A percentile compares a stretch with the other conserved stretches of the same genome.
Conservation (phyloP, 2,113 vertebrate species). For the Neolamprologus longior region DNA sequence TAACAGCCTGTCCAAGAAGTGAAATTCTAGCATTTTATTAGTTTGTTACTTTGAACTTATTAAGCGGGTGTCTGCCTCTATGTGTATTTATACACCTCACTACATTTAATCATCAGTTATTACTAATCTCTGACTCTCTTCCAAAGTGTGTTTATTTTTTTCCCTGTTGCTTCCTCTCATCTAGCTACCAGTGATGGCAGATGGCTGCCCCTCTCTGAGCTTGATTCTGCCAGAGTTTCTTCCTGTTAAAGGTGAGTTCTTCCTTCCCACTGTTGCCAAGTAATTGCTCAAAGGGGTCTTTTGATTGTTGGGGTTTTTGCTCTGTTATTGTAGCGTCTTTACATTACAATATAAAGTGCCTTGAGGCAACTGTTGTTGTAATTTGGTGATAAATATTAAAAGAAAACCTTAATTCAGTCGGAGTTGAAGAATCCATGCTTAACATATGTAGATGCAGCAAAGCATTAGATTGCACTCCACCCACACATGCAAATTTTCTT, state of each 20-base stretch:
- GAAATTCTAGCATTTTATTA: neutral
- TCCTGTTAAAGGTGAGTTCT: neutral
- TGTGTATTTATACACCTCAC: neutral
- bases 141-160: neutral
- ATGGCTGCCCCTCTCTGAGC: neutral
- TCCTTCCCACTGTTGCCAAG: neutral
- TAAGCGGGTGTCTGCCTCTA: neutral
- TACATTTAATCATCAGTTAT: neutral
- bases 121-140: neutral
- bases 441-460: neutral
- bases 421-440: neutral
- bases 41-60: neutral
- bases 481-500: neutral
- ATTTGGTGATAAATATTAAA: neutral
- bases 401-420: neutral
- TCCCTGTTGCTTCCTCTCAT: neutral
- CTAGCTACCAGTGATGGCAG: neutral
- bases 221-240: neutral
- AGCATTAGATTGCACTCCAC: neutral
- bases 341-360: neutral
- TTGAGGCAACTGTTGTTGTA: neutral
- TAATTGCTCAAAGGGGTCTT: neutral
- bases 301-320: accelerated
- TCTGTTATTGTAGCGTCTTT: neutral
- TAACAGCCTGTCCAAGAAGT: neutral